Percentiles rank a stretch among this genome's conserved stretches.
Conservation (phyloP, 2,888 invertebrate species). For the Orthonevra nobilis region DNA sequence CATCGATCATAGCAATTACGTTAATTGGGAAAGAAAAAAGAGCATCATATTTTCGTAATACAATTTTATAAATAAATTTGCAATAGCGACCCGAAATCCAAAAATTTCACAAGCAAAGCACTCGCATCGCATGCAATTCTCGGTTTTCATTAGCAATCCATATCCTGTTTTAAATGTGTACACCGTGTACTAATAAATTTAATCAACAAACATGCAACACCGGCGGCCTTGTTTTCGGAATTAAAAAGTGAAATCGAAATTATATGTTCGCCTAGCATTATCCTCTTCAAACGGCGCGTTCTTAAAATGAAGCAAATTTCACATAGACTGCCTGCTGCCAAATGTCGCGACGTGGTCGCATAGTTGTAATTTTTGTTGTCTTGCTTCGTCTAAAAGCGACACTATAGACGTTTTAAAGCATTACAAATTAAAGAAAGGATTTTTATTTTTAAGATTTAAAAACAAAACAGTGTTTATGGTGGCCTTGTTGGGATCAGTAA, state of each 20-base stretch:
- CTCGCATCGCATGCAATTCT: conserved; percentile 1
- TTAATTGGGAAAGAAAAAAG: too few species aligned
- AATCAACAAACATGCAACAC: conserved; percentile 22
- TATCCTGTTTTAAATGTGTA: conserved; percentile 10
- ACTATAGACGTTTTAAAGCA: too few species aligned
- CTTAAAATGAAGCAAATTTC: not conserved
- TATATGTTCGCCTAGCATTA: conserved; percentile 9
- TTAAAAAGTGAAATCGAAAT: conserved; percentile 39
- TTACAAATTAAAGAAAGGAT: too few species aligned
- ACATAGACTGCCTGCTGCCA: not conserved
- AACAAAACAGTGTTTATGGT: too few species aligned
- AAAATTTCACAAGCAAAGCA: conserved; percentile 6
- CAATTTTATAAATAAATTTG: too few species aligned
- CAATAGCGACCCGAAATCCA: too few species aligned
- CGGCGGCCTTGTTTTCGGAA: conserved; percentile 1
- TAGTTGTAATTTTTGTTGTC: conserved; percentile 3
- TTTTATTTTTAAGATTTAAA: too few species aligned
- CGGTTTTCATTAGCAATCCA: not conserved
- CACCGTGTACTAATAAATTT: conserved; percentile 24
- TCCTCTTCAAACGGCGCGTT: not conserved
- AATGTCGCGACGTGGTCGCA: conserved; percentile 12
- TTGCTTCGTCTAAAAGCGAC: too few species aligned
- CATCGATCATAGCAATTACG: too few species aligned
- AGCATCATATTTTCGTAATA: too few species aligned
- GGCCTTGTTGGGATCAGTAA: too few species aligned